Evolutionary conservation across 2,113 vertebrate genomes (phyloP).

Genomic region (Saimiri boliviensis): DNA sequence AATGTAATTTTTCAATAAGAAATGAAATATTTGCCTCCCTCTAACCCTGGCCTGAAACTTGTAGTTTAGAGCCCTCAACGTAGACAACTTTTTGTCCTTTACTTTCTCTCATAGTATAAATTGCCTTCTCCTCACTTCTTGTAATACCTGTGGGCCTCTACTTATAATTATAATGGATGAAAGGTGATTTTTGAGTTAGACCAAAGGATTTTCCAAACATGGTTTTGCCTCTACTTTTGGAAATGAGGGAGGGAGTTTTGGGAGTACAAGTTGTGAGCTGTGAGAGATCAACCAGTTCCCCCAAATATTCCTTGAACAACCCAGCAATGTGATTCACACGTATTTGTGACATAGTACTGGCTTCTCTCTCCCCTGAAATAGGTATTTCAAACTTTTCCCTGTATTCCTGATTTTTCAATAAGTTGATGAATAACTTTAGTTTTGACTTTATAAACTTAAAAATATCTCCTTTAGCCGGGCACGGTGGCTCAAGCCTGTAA

Average conservation of each 20-base stretch:
- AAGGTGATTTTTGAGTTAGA: neutral
- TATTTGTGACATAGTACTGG: neutral
- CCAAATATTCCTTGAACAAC: conserved; percentile 15
- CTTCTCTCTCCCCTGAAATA: neutral
- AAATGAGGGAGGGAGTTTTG: neutral
- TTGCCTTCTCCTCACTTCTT: neutral
- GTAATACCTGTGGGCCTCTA: neutral
- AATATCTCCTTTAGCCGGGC: neutral
- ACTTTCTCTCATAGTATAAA: neutral
- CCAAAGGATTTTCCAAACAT: neutral
- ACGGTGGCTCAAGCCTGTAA: too few species aligned
- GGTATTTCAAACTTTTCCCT: neutral
- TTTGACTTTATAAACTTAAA: conserved; percentile 42
- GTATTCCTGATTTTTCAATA: neutral
- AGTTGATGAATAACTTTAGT: neutral
- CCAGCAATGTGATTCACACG: neutral
- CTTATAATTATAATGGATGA: conserved; percentile 23
- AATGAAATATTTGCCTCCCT: neutral
- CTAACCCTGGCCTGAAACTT: neutral
- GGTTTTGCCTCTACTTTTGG: neutral
- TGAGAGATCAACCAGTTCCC: neutral
- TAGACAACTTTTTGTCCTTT: neutral
- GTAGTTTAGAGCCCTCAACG: neutral
- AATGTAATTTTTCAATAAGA: neutral
- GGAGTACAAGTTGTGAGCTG: neutral